A percentile compares a stretch with the other conserved stretches of the same genome.
These are phyloP conservation scores for Ridgeia piscesae DNA, from an alignment of 1,140 invertebrate genomes.

Conservation along the genomic window DNA sequence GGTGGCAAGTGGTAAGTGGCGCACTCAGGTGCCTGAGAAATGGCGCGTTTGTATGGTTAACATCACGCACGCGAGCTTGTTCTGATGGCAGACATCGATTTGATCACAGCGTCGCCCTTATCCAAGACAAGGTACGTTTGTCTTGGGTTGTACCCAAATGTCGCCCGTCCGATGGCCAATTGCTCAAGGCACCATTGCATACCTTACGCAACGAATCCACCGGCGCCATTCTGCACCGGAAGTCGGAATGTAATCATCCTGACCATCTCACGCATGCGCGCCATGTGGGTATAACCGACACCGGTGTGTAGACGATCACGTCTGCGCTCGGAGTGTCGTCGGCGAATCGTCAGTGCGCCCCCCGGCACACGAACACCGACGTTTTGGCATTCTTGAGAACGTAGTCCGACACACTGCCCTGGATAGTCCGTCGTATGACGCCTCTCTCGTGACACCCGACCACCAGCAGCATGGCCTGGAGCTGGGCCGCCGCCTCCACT, in stretches of 20 bases:
- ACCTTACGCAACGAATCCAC: neutral
- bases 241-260: neutral
- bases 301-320: neutral
- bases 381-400: conserved; percentile 23
- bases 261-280: neutral
- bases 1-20: too few relatives aligned
- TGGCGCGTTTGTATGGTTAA: neutral
- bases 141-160: neutral
- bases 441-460: conserved; percentile 24
- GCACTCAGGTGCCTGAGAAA: neutral
- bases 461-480: conserved; percentile 18
- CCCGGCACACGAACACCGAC: conserved; percentile 17
- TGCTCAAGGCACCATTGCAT: neutral
- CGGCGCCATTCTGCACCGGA: neutral
- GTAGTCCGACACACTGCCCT: conserved; percentile 26
- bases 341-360: neutral
- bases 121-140: neutral
- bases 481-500: conserved; percentile 15
- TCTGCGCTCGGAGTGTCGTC: neutral
- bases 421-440: conserved; percentile 20
- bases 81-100: neutral
- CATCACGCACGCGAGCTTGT: neutral
- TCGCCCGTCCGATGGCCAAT: too few relatives aligned
- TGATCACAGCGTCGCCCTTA: neutral
- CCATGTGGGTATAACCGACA: neutral